Conservation (phyloP, 2,888 invertebrate genomes). For the Catocala nupta region DNA sequence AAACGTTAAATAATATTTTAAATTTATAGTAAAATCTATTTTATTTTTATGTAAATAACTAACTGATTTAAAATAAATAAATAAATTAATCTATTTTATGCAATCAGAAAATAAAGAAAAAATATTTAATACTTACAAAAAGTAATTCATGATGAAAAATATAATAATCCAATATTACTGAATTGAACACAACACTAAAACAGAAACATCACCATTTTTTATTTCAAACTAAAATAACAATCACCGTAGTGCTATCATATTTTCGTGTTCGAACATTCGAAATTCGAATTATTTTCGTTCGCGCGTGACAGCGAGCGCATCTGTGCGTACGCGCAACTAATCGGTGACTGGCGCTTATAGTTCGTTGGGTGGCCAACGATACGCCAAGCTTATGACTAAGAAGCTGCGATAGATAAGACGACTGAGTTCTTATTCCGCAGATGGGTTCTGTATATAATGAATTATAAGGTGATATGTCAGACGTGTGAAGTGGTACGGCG, state of each 20-base stretch:
- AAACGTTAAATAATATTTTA: no score
- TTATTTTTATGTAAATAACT: no score
- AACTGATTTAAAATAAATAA: no score
- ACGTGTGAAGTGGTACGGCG: no score
- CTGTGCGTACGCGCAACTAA: conserved; percentile 44
- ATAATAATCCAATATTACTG: conserved; percentile 30
- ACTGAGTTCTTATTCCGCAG: not conserved
- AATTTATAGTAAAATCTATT: no score
- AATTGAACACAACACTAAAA: conserved; percentile 34
- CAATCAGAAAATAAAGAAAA: conserved; percentile 4
- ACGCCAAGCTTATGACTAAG: conserved; percentile 47
- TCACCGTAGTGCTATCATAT: conserved; percentile 36
- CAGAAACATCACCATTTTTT: conserved; percentile 37
- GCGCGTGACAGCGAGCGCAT: conserved; percentile 36
- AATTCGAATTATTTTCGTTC: conserved; percentile 26
- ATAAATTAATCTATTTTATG: no score
- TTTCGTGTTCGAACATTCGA: conserved; percentile 26
- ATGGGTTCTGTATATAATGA: conserved; percentile 22
- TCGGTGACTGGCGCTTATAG: conserved; percentile 46
- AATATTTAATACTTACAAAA: conserved; percentile 52
- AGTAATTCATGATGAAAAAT: conserved; percentile 51
- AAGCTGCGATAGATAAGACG: conserved; percentile 33
- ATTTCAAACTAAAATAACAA: conserved; percentile 8
- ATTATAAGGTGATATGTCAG: not conserved
- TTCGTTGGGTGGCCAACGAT: conserved; percentile 25